Base-by-base conservation (phyloP, 2,797 vertebrate species). In the Microctenopoma lineatum region DNA sequence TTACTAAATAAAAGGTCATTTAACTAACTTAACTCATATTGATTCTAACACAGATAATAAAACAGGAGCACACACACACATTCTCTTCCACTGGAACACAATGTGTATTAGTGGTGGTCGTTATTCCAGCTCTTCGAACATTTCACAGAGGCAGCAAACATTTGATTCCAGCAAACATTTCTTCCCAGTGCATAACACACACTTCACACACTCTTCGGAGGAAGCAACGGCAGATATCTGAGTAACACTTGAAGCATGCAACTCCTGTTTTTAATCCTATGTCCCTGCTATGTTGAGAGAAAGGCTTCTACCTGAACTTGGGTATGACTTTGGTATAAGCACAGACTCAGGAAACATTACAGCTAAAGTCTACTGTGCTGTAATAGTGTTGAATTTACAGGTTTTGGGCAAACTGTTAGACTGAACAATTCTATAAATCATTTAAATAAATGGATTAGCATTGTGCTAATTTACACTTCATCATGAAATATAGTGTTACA, bases 61-160 rank as follows among this genome's bases (percentile, higher is more conserved):
- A 32, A 53, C 11, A 57, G 5, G 3, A 14, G 21, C 21, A 56
- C 61, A 59, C 5, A 71, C 14, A 60, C 48, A 65, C 25, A 52
- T 41, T 58, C 73, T 74, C 84, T 83, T 70, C 68, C 76, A 59
- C 63, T 50, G 64, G 53, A 72, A 73, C 73, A 77, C 63, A 65
- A 60, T 74, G 80, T 82, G 85, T 81, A 84, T 93, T 94, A 92
- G 92, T 92, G 73, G 73, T 78, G 63, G 67, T 80, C 68, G 75
- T 90, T 84, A 90, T 86, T 89, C 57, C 75, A 88, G 75, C 73
- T 79, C 51, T 74, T 73, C 58, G 29, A 32, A 89, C 73, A 51
- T 86, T 83, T 70, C 70, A 66, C 77, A 75, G 59, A 79, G 67
- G 78, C 53, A 80, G 81, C 86, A 90, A 89, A 92, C 77, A 34